A percentile compares a stretch with the other conserved stretches of the same genome.
Conservation (phyloP, 2,113 vertebrate species). For the Clinocottus analis region DNA sequence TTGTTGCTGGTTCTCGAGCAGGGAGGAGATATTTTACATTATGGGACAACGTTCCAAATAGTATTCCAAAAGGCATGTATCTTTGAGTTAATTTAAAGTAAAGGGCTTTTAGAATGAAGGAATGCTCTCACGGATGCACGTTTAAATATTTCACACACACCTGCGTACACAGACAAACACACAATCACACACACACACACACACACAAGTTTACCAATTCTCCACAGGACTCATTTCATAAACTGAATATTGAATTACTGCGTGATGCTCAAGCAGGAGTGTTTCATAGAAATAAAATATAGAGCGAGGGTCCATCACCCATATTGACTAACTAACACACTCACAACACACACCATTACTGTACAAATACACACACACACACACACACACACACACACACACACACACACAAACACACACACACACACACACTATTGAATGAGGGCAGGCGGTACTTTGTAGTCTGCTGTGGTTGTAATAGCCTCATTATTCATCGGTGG, state of each 20-base stretch:
- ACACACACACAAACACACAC: slow-evolving; percentile 15
- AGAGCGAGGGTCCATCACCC: slow-evolving; percentile 46
- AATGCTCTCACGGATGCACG: not conserved
- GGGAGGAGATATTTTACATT: slow-evolving; percentile 26
- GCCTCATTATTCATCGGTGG: slow-evolving; percentile 76
- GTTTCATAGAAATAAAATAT: slow-evolving; percentile 62
- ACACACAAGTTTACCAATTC: slow-evolving; percentile 24
- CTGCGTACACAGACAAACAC: not conserved
- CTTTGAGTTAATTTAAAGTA: slow-evolving; percentile 20
- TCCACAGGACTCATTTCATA: slow-evolving; percentile 54
- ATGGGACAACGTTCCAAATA: slow-evolving; percentile 15
- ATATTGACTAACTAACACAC: slow-evolving; percentile 17
- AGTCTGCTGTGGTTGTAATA: slow-evolving; percentile 72
- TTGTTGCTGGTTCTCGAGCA: slow-evolving; percentile 14
- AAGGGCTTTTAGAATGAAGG: not conserved
- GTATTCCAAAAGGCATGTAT: not conserved
- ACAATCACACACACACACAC: not conserved
- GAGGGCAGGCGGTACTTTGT: slow-evolving; percentile 57
- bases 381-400: slow-evolving; percentile 42
- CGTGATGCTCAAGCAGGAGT: slow-evolving; percentile 51
- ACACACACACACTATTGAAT: slow-evolving; percentile 59
- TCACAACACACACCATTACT: slow-evolving; percentile 20
- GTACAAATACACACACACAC: slow-evolving; percentile 31
- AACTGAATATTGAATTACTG: slow-evolving; percentile 68
- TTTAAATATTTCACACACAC: not conserved